phyloP scores from a whole-genome alignment of 2,888 invertebrate species.

The Eupithecia pulchellata region DNA sequence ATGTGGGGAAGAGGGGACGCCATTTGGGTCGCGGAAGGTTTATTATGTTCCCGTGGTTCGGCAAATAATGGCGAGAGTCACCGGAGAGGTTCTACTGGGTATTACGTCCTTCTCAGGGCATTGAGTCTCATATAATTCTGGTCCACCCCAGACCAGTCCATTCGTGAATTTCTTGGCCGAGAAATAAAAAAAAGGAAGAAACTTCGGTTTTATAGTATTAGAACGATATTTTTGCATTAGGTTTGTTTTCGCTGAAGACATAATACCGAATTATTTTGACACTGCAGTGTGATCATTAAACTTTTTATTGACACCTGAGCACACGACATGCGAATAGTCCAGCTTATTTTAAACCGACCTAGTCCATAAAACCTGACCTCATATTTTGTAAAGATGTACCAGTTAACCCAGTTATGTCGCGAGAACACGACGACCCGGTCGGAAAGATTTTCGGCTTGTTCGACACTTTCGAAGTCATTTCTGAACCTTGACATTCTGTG shows the following conservation, averaged over 20 bases:
- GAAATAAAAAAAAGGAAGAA: no score
- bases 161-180: no score
- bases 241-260: background rate
- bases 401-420: slow-evolving; percentile 12
- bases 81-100: no score
- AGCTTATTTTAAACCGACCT: slow-evolving; percentile 1
- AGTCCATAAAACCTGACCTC: slow-evolving; percentile 7
- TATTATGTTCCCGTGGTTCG: no score
- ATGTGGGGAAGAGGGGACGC: no score
- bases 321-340: background rate
- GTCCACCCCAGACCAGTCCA: no score
- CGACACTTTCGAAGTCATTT: slow-evolving; percentile 30
- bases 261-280: background rate
- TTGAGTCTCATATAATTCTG: no score
- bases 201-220: no score
- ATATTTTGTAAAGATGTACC: slow-evolving; percentile 15
- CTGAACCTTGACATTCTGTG: slow-evolving; percentile 32
- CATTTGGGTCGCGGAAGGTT: no score
- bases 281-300: background rate
- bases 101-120: no score
- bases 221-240: background rate
- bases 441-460: slow-evolving; percentile 15
- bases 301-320: background rate
- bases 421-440: background rate
- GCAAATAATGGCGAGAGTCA: no score